A percentile compares a stretch with the other conserved stretches of the same genome.
Evolutionary conservation across 2,888 invertebrate species (phyloP).

Genomic region (Geophilus truncorum): DNA sequence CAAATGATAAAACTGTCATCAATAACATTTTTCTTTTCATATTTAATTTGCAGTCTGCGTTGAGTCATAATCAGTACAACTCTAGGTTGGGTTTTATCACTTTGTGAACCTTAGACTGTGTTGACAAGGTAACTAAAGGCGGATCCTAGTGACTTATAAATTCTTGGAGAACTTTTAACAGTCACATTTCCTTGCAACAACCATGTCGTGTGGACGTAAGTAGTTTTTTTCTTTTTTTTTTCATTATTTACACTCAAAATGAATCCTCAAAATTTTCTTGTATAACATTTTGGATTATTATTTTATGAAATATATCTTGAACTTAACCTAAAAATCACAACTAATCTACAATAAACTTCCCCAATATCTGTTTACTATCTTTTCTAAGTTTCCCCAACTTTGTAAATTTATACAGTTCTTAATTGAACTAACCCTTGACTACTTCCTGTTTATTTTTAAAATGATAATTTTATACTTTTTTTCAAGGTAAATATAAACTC

Average conservation of each 20-base stretch:
- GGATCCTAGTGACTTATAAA: not conserved
- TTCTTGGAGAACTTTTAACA: not conserved
- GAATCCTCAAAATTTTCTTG: not conserved
- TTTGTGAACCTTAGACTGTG: not conserved
- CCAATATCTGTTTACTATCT: too few relatives aligned
- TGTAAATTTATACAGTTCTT: too few relatives aligned
- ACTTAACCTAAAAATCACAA: too few relatives aligned
- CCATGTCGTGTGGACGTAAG: constrained; percentile 20
- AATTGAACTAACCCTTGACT: too few relatives aligned
- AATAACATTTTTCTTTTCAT: not conserved
- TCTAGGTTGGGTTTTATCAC: not conserved
- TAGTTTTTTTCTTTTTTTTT: not conserved
- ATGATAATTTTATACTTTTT: not conserved
- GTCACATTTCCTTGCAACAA: not conserved
- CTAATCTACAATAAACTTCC: too few relatives aligned
- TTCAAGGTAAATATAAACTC: constrained; percentile 28
- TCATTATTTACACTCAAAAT: not conserved
- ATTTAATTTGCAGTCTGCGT: not conserved
- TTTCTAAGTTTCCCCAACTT: too few relatives aligned
- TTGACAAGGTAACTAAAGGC: not conserved
- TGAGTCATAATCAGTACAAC: not conserved
- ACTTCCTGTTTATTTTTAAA: too few relatives aligned
- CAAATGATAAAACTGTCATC: not conserved
- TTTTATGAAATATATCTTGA: too few relatives aligned
- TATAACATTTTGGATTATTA: too few relatives aligned